A percentile compares a stretch with the other conserved stretches of the same genome.
phyloP scores from a whole-genome alignment of 2,888 invertebrate species.

The Erannis defoliaria region DNA sequence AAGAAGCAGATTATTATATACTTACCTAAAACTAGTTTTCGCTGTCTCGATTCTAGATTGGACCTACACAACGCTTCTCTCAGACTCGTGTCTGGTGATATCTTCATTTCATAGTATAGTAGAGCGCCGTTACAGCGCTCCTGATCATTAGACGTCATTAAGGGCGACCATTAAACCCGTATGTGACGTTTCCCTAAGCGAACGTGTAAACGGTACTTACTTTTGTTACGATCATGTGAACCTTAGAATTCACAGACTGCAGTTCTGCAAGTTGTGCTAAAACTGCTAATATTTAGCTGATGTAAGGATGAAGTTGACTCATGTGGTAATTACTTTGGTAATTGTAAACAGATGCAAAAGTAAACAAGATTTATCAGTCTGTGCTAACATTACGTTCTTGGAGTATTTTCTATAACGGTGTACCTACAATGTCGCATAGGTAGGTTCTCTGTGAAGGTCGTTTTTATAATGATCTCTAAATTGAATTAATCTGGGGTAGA shows the following conservation, averaged over 20 bases:
- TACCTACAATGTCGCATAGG: background rate
- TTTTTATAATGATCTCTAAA: too few relatives aligned
- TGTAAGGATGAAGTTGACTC: conserved; percentile 19
- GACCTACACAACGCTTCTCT: background rate
- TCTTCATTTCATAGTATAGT: conserved; percentile 11
- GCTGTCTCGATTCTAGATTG: background rate
- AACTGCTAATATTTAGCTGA: conserved; percentile 17
- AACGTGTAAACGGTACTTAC: conserved; percentile 11
- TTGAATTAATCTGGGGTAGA: too few relatives aligned
- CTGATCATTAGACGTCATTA: conserved; percentile 28
- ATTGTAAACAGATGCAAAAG: conserved; percentile 17
- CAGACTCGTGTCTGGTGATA: background rate
- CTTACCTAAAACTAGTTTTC: too few relatives aligned
- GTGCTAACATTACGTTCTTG: conserved; percentile 11
- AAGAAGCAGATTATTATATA: too few relatives aligned
- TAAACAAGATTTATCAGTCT: conserved; percentile 20
- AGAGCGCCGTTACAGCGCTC: conserved; percentile 17
- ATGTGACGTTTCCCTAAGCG: conserved; percentile 20
- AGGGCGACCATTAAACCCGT: conserved; percentile 25
- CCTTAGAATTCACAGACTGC: conserved; percentile 4
- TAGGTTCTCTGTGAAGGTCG: too few relatives aligned
- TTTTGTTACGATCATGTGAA: conserved; percentile 3
- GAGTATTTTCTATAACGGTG: background rate
- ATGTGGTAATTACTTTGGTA: conserved; percentile 21
- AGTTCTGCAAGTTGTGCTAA: conserved; percentile 1